Percentiles rank a stretch among this genome's conserved stretches.
These are phyloP conservation scores for Dynastes tityus DNA, from an alignment of 2,888 invertebrate genomes.

Conservation along the genomic window DNA sequence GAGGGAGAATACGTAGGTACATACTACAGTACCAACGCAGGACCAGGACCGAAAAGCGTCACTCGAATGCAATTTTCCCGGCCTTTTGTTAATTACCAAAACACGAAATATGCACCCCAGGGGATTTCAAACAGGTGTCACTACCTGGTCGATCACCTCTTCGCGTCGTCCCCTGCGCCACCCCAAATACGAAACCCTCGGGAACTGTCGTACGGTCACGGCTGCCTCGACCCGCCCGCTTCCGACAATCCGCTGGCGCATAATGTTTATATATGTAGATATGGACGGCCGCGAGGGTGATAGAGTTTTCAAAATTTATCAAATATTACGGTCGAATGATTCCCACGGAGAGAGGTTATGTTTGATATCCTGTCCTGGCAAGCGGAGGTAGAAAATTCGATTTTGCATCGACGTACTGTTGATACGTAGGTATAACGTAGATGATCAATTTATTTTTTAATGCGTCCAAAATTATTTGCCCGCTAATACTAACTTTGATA, in stretches of 20 bases:
- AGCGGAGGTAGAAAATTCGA: slow-evolving; percentile 14
- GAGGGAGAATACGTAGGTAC: not conserved
- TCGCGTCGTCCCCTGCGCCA: not conserved
- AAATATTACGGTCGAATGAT: slow-evolving; percentile 23
- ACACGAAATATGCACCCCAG: slow-evolving; percentile 20
- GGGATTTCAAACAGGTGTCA: slow-evolving; percentile 35
- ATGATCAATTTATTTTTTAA: slow-evolving; percentile 2
- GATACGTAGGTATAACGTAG: not conserved
- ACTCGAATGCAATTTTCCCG: slow-evolving; percentile 19
- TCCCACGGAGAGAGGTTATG: slow-evolving; percentile 14
- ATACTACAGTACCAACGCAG: not conserved
- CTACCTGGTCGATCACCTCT: slow-evolving; percentile 36
- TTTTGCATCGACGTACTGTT: not conserved
- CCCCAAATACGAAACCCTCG: slow-evolving; percentile 6
- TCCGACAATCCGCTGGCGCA: not conserved
- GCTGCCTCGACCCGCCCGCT: not conserved
- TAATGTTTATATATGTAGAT: slow-evolving; percentile 35
- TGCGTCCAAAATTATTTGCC: not conserved
- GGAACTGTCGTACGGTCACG: not conserved
- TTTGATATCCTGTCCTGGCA: slow-evolving; percentile 12
- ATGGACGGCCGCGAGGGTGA: not conserved
- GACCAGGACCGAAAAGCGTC: not conserved
- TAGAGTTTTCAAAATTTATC: slow-evolving; percentile 37
- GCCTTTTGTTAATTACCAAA: slow-evolving; percentile 31
- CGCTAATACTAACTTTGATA: too few relatives aligned